Base-by-base conservation (phyloP, 2,113 vertebrate species). In the Passer domesticus region DNA sequence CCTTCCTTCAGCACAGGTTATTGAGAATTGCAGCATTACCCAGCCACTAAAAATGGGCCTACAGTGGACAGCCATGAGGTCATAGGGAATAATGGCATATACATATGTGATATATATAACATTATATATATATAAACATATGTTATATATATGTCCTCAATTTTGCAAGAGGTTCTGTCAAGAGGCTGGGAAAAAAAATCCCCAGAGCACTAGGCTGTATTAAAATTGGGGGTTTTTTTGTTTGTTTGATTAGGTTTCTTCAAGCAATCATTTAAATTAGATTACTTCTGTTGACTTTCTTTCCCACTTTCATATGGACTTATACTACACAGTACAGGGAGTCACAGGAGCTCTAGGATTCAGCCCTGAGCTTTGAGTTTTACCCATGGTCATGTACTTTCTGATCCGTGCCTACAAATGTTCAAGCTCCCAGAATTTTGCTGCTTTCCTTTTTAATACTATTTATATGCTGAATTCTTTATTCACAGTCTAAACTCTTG, bases 321-420 rank as follows among this genome's bases (percentile, higher is more conserved):
- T n/a, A 12, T 35, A 9, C 6, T 19, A 8, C 11, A 19, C 46
- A 53, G 33, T 31, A 6, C 56, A 66, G 31, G 16, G 30, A 28
- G 22, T 33, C 9, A 5, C 1, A 6, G 17, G 19, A 17, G 28
- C 22, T 87, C 18, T 9, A 33, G 35, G 33, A 43, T 53, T 83
- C 41, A 33, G 18, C 39, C 60, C 0, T 15, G 47, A 67, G n/a
- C 43, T 25, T 19, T 10, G 18, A 56, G 18, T n/a, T 49, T 13
- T 11, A 33, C 22, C 4, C 0, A 0, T 53, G 70, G 20, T 41
- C 31, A 11, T 10, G 19, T 35, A 18, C 15, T 31, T 78, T 37
- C 12, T 5, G 5, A 23, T 43, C 33, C 69, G 22, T 35, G 39
- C 9, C 35, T 47, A 41, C 22, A 81, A 56, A 56, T 12, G 7